phyloP scores from a whole-genome alignment of 2,797 vertebrate species.

The Sternotherus odoratus region DNA sequence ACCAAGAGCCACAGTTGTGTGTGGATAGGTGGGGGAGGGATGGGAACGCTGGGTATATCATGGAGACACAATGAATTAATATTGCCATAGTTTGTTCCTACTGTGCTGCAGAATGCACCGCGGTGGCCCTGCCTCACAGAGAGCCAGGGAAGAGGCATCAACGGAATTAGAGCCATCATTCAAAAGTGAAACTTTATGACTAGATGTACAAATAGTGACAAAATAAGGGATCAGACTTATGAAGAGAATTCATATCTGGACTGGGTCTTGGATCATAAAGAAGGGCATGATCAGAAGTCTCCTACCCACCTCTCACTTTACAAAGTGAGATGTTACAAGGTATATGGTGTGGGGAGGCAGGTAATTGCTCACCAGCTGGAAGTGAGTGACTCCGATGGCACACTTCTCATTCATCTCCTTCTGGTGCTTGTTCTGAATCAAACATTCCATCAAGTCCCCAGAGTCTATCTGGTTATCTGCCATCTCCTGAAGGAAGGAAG shows the following conservation, averaged over 20 bases:
- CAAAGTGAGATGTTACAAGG: neutral
- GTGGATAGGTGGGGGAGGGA: no score
- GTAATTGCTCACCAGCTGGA: conserved; percentile 91
- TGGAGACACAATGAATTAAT: no score
- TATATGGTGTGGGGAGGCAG: neutral
- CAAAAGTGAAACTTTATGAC: neutral
- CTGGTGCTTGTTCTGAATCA: conserved; percentile 97
- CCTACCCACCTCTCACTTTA: neutral
- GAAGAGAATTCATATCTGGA: neutral
- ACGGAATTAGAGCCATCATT: neutral
- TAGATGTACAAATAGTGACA: neutral
- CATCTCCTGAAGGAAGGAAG: conserved; percentile 85
- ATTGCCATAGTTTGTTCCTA: no score
- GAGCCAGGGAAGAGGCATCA: neutral
- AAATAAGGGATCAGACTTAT: neutral
- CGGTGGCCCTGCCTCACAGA: neutral
- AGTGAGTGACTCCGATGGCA: conserved; percentile 93
- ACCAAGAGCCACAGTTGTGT: no score
- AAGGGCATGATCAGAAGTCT: neutral
- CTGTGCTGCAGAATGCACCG: neutral
- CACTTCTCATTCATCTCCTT: conserved; percentile 99
- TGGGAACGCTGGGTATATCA: no score
- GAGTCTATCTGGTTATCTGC: conserved; percentile 97
- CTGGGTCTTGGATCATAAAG: neutral
- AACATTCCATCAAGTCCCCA: conserved; percentile 96